Percentiles rank a stretch among this genome's conserved stretches.
Conservation (phyloP, 2,113 vertebrate genomes). For the Hyperoodon ampullatus region DNA sequence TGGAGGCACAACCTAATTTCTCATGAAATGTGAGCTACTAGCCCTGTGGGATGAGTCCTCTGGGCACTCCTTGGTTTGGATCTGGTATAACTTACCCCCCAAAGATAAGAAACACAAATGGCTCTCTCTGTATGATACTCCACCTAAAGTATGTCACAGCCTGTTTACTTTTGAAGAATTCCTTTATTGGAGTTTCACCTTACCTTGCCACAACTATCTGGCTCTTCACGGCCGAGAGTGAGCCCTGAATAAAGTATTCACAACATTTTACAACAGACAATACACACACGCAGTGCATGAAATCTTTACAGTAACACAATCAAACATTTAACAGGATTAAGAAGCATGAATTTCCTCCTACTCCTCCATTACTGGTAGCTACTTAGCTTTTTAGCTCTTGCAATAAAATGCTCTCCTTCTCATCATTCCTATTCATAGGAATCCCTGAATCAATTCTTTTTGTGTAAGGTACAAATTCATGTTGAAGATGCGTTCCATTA, state of each 20-base stretch:
- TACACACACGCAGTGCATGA: conserved; percentile 45
- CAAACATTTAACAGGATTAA: conserved; percentile 51
- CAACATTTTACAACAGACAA: conserved; percentile 69
- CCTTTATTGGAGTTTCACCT: conserved; percentile 69
- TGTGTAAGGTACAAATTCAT: conserved; percentile 67
- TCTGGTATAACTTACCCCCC: background rate
- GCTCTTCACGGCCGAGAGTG: conserved; percentile 22
- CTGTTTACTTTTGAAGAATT: conserved; percentile 58
- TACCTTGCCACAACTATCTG: conserved; percentile 51
- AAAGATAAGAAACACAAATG: background rate
- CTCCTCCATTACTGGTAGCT: background rate
- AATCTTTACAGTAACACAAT: conserved; percentile 62
- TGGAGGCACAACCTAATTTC: background rate
- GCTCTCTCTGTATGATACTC: background rate
- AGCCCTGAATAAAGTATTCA: conserved; percentile 52
- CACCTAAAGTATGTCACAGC: conserved; percentile 50
- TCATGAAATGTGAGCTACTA: background rate
- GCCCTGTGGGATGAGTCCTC: background rate
- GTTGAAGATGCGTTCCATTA: conserved; percentile 19
- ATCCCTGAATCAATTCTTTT: conserved; percentile 55
- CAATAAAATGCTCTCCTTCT: conserved; percentile 50
- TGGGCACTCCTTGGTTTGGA: background rate
- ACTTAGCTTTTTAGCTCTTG: conserved; percentile 48
- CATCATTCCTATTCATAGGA: conserved; percentile 40
- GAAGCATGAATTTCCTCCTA: conserved; percentile 37